Evolutionary conservation across 2,113 vertebrate species (phyloP).

Genomic region (Prinia subflava): DNA sequence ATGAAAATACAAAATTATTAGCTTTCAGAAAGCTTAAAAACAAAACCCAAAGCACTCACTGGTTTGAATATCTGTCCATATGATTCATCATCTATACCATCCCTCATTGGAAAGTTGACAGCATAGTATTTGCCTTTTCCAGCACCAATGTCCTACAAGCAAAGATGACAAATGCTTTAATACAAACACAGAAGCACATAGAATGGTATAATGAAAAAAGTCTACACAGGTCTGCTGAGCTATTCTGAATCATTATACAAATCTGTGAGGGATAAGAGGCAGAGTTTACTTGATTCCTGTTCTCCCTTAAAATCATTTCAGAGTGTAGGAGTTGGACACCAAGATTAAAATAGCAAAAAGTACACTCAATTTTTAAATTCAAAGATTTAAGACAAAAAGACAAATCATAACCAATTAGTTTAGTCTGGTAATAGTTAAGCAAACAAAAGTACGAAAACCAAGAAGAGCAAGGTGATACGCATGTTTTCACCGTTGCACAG

Average conservation of each 20-base stretch:
- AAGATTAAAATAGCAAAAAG: not conserved
- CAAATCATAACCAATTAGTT: not conserved
- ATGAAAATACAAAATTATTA: not conserved
- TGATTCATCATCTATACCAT: conserved; percentile 84
- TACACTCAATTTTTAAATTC: not conserved
- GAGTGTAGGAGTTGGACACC: not conserved
- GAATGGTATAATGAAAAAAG: not conserved
- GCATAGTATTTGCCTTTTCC: conserved; percentile 90
- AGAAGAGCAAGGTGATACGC: not conserved
- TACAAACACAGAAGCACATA: not conserved
- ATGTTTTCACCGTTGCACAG: not conserved
- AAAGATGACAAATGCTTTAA: not conserved
- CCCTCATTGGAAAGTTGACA: conserved; percentile 85
- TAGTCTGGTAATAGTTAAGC: not conserved
- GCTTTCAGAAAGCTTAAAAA: not conserved
- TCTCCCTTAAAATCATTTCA: not conserved
- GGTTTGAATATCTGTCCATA: conserved; percentile 86
- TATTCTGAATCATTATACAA: not conserved
- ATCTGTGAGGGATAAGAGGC: not conserved
- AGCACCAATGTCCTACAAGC: conserved; percentile 86
- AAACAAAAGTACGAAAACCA: not conserved
- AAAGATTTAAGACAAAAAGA: not conserved
- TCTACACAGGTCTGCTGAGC: not conserved
- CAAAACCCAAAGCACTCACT: conserved; percentile 60
- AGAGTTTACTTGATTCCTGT: not conserved